phyloP scores from a whole-genome alignment of 2,888 invertebrate genomes.

The Corythucha ciliata region DNA sequence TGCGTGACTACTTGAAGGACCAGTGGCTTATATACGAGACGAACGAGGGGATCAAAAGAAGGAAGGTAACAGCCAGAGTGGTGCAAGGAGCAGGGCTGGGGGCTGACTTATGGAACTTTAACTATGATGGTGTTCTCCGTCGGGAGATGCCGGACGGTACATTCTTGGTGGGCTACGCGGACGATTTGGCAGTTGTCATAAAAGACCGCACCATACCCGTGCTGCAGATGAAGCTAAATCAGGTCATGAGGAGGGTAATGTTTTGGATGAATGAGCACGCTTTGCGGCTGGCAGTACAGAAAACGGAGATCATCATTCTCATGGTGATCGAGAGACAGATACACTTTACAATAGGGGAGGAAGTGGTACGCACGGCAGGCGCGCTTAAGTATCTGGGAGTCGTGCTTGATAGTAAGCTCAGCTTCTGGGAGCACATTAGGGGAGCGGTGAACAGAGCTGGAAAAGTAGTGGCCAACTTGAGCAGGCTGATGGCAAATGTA shows the following conservation, averaged over 20 bases:
- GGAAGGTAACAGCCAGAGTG: conserved; percentile 27
- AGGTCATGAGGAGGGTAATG: conserved; percentile 18
- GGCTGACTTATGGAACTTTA: conserved; percentile 30
- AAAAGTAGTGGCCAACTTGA: conserved; percentile 21
- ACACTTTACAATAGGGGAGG: conserved; percentile 23
- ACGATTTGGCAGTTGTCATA: conserved; percentile 11
- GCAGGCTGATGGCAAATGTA: conserved; percentile 31
- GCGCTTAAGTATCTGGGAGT: conserved; percentile 19
- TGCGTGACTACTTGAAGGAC: conserved; percentile 30
- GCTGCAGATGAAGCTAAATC: conserved; percentile 17
- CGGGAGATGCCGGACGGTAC: conserved; percentile 22
- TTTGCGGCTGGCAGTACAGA: conserved; percentile 28
- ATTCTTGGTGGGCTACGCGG: conserved; percentile 13
- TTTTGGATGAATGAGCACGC: conserved; percentile 28
- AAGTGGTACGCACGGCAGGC: conserved; percentile 9
- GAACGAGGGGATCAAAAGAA: neutral
- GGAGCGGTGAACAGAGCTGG: conserved; percentile 29
- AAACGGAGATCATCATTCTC: conserved; percentile 30
- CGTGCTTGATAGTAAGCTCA: conserved; percentile 29
- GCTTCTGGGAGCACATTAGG: conserved; percentile 29
- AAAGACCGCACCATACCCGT: conserved; percentile 3
- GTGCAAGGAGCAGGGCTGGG: conserved; percentile 29
- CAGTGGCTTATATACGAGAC: conserved; percentile 4
- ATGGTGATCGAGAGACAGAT: conserved; percentile 14
- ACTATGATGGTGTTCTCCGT: conserved; percentile 30